Evolutionary conservation across 1,140 invertebrate genomes (phyloP).

Genomic region (Meloidogyne chitwoodi): DNA sequence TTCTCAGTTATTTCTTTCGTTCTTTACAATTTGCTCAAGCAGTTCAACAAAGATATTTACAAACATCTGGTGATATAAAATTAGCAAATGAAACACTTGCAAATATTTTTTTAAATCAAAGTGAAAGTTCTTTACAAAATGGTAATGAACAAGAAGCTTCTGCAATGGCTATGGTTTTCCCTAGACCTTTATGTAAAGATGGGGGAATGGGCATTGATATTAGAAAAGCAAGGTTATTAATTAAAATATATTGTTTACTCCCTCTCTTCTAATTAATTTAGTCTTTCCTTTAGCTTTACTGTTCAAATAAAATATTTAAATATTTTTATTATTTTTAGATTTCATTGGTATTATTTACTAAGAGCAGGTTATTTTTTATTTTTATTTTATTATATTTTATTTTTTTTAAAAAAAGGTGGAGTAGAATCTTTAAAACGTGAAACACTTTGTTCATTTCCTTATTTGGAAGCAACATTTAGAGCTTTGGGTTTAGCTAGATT

Average conservation of each 20-base stretch:
- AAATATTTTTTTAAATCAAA: constrained; percentile 7
- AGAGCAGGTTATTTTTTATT: constrained; percentile 48
- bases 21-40: constrained; percentile 20
- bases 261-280: too few relatives aligned
- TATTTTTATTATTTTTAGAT: constrained; percentile 35
- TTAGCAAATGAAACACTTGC: constrained; percentile 26
- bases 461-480: constrained; percentile 50
- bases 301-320: constrained; percentile 14
- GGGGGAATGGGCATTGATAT: constrained; percentile 19
- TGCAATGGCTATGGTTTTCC: constrained; percentile 12
- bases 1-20: constrained; percentile 4
- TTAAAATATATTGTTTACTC: too few relatives aligned
- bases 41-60: constrained; percentile 25
- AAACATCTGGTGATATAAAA: constrained; percentile 25
- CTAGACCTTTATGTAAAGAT: constrained; percentile 23
- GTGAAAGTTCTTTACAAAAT: background rate
- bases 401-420: constrained; percentile 39
- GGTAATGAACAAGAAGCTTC: background rate
- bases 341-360: constrained; percentile 56
- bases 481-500: constrained; percentile 50
- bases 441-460: constrained; percentile 55
- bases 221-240: constrained; percentile 15
- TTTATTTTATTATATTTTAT: background rate
- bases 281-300: background rate
- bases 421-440: constrained; percentile 50